Conservation (phyloP, 2,888 invertebrate species). For the Scaptomyza tumidula region DNA sequence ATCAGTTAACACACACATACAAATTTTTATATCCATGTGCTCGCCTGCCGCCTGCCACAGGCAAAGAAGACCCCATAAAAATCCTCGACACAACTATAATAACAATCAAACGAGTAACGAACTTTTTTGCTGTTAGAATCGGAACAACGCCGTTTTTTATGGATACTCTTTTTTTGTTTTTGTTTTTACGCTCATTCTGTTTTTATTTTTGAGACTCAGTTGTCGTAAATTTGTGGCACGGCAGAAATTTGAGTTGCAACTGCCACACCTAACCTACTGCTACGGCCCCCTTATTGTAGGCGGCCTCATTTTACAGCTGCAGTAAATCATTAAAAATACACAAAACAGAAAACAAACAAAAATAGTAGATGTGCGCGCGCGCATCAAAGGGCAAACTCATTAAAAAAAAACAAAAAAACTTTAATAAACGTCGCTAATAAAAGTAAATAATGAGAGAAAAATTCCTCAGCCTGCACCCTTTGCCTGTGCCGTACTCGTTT, state of each 20-base stretch:
- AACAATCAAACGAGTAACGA: conserved; percentile 74
- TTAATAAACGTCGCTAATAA: conserved; percentile 68
- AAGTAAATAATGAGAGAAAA: conserved; percentile 67
- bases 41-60: background rate
- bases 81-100: conserved; percentile 66
- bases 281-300: conserved; percentile 44
- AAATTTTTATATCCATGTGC: conserved; percentile 62
- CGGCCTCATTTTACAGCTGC: conserved; percentile 65
- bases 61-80: conserved; percentile 57
- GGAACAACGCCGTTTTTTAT: conserved; percentile 5
- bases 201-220: no score
- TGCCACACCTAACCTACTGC: conserved; percentile 32
- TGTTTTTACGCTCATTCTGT: conserved; percentile 18
- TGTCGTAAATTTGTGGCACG: conserved; percentile 68
- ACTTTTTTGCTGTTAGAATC: conserved; percentile 48
- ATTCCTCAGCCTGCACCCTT: background rate
- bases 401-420: no score
- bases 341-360: conserved; percentile 32
- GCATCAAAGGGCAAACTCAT: conserved; percentile 62
- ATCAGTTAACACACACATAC: conserved; percentile 74
- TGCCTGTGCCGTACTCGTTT: background rate
- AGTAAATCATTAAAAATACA: conserved; percentile 66
- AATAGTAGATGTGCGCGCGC: conserved; percentile 33
- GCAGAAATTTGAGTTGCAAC: conserved; percentile 55
- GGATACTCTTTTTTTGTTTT: no score